Percentiles rank a stretch among this genome's conserved stretches.
These are phyloP conservation scores for Papilio polyxenes DNA, from an alignment of 1,140 invertebrate genomes.

Conservation along the genomic window DNA sequence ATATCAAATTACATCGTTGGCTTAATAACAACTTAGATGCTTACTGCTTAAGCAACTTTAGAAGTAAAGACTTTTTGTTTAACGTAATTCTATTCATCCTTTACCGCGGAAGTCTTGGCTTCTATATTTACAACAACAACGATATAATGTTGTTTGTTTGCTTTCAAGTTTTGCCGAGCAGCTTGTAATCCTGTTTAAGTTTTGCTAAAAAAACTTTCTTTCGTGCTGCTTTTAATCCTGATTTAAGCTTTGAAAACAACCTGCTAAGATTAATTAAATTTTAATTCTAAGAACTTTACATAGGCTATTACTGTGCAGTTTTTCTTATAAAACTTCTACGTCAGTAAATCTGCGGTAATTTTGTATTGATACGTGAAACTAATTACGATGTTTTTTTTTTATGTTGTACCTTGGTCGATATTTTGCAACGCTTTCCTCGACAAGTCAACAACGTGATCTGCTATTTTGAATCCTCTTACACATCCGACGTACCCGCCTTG, in stretches of 20 bases:
- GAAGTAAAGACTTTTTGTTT: background rate
- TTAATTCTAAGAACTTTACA: background rate
- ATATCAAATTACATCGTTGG: background rate
- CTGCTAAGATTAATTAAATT: background rate
- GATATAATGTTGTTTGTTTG: background rate
- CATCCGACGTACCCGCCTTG: constrained; percentile 92
- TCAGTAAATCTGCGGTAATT: background rate
- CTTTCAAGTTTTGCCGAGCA: background rate
- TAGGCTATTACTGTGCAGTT: background rate
- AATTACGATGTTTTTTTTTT: background rate
- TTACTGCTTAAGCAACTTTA: background rate
- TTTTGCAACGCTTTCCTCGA: constrained; percentile 86
- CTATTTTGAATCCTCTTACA: constrained; percentile 93
- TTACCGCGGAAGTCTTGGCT: background rate
- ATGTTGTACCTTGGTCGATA: constrained; percentile 84
- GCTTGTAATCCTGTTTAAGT: background rate
- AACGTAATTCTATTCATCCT: background rate
- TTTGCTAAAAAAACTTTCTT: background rate
- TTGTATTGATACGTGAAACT: background rate
- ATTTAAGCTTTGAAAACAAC: constrained; percentile 1
- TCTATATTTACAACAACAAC: background rate
- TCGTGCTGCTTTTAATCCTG: background rate
- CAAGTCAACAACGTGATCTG: constrained; percentile 88
- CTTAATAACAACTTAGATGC: background rate
- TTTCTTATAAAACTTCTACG: background rate